Base-by-base conservation (phyloP, 1,140 invertebrate species). In the Orussus abietinus region DNA sequence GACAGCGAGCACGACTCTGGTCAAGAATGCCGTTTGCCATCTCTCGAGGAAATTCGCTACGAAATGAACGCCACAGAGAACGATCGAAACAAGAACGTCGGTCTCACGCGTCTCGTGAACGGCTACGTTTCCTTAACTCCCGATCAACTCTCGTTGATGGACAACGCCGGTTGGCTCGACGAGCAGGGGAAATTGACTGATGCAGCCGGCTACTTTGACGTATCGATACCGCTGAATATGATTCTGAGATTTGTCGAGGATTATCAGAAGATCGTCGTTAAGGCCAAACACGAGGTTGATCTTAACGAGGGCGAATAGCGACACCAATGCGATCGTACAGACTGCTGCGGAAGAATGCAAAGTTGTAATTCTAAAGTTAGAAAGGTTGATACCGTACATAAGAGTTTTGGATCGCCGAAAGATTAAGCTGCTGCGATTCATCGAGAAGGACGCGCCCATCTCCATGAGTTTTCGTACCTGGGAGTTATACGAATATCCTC, bases 41-140 rank as follows among this genome's bases (percentile, higher is more conserved):
- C 42, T 75, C n/a, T 76, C 54, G 59, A 67, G 42, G 68, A 73
- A 47, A 68, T 72, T n/a, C 50, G 66, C 25, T 75, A 71, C 49
- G 66, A 72, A 55, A 5, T 75, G 3, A 69, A 69, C 49, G 66
- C 58, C 17, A 46, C 66, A 2, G 66, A 67, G 52, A 65, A 74
- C 36, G 69, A 77, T 60, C 38, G 51, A 25, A 58, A 51, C 35
- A 63, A 62, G 56, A 63, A 66, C 51, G 53, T 62, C 3, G 68
- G 69, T 20, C 49, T 68, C 3, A 64, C 64, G 2, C 62, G 39
- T 30, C 52, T 61, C n/a, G 58, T 75, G 38, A 75, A 75, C 53
- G 53, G 45, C 12, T 64, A 54, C 39, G 11, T 60, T 12, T 61
- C 61, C 0, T 47, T 53, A 11, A 49, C 31, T 20, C 33, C 51